Evolutionary conservation across 2,113 vertebrate genomes (phyloP), one percentile per base, ranked within the genome.

Genomic region (Protobothrops mucrosquamatus): DNA sequence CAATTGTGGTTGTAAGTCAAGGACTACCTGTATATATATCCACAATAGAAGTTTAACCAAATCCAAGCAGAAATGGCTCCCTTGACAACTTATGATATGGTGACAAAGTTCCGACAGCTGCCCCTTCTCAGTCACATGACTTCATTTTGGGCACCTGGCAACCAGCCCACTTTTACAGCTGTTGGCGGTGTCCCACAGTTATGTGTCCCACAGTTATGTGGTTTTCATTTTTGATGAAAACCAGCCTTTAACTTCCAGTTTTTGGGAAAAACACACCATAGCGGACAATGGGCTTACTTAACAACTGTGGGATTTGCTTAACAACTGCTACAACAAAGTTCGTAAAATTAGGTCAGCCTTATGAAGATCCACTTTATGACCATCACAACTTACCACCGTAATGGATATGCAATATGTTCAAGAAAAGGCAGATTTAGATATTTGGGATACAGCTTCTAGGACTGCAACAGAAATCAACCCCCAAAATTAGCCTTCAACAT

Each of bases 121-220:
- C 59, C 59, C 3, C 29, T 24, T 29, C 59, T 29, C 26, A 29
- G 26, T 64, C 61, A 64, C 29, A 64, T 64, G 61, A 64, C 61
- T 64, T 64, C 29, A 64, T 64, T n/a, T 64, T 64, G 61, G 29
- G 61, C 61, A n/a, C 4, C 61, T n/a, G 61, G 26, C 11, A 64
- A 64, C 12, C 29, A 14, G 26, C 11, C 61, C 61, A 64, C 11
- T 2, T 14, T 64, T 64, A 64, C 4, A 64, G 26, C 61, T 64
- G 10, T 64, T 64, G 26, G 61, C 4, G 5, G 4, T 11, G 4
- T 64, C 61, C 11, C 11, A 64, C 10, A 14, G 4, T n/a, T n/a
- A 64, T 5, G 29, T 29, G 12, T 5, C 26, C 0, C n/a, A n/a
- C n/a, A n/a, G n/a, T n/a, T n/a, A n/a, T n/a, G 1, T 11, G 0